These are phyloP conservation scores for Athripsodes cinereus DNA, from an alignment of 2,888 invertebrate genomes.

Conservation along the genomic window DNA sequence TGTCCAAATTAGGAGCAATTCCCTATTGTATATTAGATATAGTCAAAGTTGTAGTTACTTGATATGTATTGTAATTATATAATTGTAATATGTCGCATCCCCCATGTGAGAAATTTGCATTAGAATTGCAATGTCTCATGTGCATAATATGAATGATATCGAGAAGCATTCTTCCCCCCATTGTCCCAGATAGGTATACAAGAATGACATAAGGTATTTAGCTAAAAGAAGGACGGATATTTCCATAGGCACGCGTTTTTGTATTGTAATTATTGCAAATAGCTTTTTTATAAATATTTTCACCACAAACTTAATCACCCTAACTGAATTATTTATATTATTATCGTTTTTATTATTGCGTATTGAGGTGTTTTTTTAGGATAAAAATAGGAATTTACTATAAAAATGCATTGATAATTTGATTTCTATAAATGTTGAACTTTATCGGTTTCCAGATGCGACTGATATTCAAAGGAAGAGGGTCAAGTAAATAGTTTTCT, in stretches of 20 bases:
- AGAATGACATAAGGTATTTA: neutral
- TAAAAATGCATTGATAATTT: neutral
- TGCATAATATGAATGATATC: neutral
- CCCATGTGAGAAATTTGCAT: neutral
- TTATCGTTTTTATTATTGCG: neutral
- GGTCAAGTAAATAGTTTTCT: too few species aligned
- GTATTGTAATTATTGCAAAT: neutral
- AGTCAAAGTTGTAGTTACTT: too few species aligned
- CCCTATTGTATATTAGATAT: too few species aligned
- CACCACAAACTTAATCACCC: neutral
- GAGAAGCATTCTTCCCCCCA: neutral
- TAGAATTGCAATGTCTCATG: neutral
- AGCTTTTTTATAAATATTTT: neutral
- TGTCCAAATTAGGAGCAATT: neutral
- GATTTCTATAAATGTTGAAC: neutral
- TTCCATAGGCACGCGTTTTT: neutral
- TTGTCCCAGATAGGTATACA: neutral
- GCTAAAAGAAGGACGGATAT: neutral
- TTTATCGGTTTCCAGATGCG: too few species aligned
- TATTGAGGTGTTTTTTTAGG: neutral
- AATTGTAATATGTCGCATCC: neutral
- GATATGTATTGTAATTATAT: neutral
- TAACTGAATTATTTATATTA: neutral
- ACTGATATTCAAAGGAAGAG: too few species aligned
- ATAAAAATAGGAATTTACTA: neutral